phyloP scores from a whole-genome alignment of 2,113 vertebrate genomes.

The Sander vitreus region DNA sequence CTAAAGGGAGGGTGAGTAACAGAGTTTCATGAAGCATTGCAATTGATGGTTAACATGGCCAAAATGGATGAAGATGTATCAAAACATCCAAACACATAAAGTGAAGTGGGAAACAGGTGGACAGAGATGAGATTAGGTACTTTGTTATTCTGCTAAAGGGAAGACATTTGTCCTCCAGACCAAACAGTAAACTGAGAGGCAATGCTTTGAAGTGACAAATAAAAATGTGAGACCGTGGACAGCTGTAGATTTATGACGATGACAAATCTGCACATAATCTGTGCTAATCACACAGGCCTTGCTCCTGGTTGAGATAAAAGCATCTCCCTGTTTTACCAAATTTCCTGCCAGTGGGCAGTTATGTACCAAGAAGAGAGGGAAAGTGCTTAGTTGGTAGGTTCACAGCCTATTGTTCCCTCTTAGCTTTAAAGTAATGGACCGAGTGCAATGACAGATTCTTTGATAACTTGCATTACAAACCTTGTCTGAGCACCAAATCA shows the following conservation, averaged over 20 bases:
- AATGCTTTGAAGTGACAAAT: conserved; percentile 88
- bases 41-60: not conserved
- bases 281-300: conserved; percentile 77
- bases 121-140: conserved; percentile 21
- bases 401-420: conserved; percentile 22
- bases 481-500: not conserved
- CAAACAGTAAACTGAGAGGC: conserved; percentile 69
- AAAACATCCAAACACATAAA: conserved; percentile 18
- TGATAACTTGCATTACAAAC: not conserved
- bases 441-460: not conserved
- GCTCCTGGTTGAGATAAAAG: conserved; percentile 78
- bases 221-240: conserved; percentile 80
- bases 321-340: conserved; percentile 54
- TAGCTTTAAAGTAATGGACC: conserved; percentile 31
- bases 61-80: not conserved
- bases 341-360: conserved; percentile 56
- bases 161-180: conserved; percentile 62
- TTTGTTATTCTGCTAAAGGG: conserved; percentile 26
- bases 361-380: conserved; percentile 64
- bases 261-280: conserved; percentile 86
- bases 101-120: conserved; percentile 49
- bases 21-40: not conserved
- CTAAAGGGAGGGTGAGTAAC: not conserved
- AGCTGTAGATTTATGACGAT: conserved; percentile 87
- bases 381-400: conserved; percentile 54